A percentile compares a stretch with the other conserved stretches of the same genome.
Conservation (phyloP, 92 coral and sea anemone species). For the Parazoanthus atlanticus region DNA sequence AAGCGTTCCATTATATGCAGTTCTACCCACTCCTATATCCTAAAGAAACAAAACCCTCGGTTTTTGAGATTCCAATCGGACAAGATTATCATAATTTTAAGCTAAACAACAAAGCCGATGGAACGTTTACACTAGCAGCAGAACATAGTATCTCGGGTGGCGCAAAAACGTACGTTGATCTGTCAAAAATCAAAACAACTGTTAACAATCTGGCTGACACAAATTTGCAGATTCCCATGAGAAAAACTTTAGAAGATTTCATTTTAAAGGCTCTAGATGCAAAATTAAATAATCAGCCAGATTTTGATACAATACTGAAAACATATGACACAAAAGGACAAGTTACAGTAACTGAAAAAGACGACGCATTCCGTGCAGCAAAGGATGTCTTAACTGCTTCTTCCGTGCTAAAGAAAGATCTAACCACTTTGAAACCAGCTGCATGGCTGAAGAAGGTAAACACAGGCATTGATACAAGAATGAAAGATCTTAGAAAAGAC, state of each 20-base stretch:
- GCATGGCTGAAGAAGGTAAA: slow-evolving; percentile 31
- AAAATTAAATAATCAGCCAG: slow-evolving; percentile 28
- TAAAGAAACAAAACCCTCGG: slow-evolving; percentile 36
- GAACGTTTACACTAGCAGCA: slow-evolving; percentile 18
- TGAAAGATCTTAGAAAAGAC: not conserved
- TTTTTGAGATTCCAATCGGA: slow-evolving; percentile 45
- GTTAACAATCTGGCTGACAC: not conserved
- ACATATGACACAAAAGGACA: not conserved
- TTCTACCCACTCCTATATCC: slow-evolving; percentile 42
- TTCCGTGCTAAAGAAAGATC: slow-evolving; percentile 4
- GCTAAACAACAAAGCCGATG: slow-evolving; percentile 25
- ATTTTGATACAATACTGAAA: not conserved
- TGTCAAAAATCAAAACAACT: not conserved
- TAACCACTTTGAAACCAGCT: slow-evolving; percentile 3
- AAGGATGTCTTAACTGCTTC: slow-evolving; percentile 40
- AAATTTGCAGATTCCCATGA: not conserved
- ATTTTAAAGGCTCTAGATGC: slow-evolving; percentile 2
- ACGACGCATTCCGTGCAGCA: slow-evolving; percentile 42
- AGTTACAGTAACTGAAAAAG: slow-evolving; percentile 6
- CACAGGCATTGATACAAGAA: slow-evolving; percentile 20
- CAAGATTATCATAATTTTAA: slow-evolving; percentile 29
- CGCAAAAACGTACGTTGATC: not conserved
- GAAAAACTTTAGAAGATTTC: not conserved
- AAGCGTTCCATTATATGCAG: slow-evolving; percentile 45
- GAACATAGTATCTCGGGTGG: not conserved